Evolutionary conservation across 1,140 invertebrate species (phyloP).

Genomic region (Conus ventricosus): DNA sequence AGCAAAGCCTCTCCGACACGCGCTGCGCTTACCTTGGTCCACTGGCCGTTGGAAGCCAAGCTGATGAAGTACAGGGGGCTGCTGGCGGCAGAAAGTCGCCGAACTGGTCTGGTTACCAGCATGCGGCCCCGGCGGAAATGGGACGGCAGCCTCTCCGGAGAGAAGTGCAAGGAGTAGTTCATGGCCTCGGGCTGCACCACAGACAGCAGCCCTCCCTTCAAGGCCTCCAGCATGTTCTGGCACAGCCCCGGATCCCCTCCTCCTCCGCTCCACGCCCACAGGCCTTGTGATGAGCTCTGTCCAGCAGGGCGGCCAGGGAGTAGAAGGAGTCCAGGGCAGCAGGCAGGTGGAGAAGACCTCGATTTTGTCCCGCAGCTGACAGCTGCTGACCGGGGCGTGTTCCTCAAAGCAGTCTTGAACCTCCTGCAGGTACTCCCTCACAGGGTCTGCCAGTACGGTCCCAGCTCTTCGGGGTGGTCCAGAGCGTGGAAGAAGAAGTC

Average conservation of each 20-base stretch:
- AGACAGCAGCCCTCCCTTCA: background rate
- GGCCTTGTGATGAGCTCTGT: background rate
- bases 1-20: background rate
- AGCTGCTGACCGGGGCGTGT: background rate
- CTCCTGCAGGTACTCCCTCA: conserved; percentile 15
- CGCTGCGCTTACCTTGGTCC: conserved; percentile 11
- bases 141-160: background rate
- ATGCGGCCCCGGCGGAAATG: conserved; percentile 1
- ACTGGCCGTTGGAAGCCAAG: background rate
- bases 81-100: conserved; percentile 17
- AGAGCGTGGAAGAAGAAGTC: conserved; percentile 32
- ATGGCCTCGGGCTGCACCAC: background rate
- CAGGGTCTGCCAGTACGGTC: conserved; percentile 11
- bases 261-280: background rate
- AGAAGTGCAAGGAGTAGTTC: conserved; percentile 20
- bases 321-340: conserved; percentile 31
- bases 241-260: background rate
- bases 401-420: background rate
- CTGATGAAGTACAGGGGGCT: conserved; percentile 35
- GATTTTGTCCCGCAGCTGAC: background rate
- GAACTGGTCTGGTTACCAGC: conserved; percentile 8
- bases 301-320: conserved; percentile 32
- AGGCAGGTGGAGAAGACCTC: conserved; percentile 4
- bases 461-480: background rate
- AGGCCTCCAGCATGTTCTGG: background rate